These are phyloP conservation scores for Dicranocentrus wangi DNA, from an alignment of 2,888 invertebrate genomes.

Conservation along the genomic window DNA sequence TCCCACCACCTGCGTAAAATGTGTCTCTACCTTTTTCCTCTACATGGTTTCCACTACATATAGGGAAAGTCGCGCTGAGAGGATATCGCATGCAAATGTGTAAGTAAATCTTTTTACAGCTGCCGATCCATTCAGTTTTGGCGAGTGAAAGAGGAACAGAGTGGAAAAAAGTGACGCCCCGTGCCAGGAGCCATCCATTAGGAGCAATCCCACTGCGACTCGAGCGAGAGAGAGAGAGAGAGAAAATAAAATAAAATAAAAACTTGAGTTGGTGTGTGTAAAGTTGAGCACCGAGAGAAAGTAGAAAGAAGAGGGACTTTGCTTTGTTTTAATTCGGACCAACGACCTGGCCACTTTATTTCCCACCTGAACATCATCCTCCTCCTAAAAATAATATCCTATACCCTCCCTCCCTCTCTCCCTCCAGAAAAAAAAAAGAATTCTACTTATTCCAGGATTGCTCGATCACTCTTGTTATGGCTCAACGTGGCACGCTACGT, in stretches of 20 bases:
- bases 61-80: not conserved
- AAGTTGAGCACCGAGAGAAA: conserved; percentile 20
- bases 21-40: not conserved
- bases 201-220: conserved; percentile 45
- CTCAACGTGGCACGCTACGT: no score
- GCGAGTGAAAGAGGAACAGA: conserved; percentile 27
- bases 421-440: not conserved
- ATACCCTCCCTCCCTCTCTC: not conserved
- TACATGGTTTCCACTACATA: no score
- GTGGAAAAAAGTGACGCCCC: conserved; percentile 57
- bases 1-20: not conserved
- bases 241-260: no score
- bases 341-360: conserved; percentile 59
- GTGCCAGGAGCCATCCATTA: conserved; percentile 67
- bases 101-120: conserved; percentile 29
- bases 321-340: conserved; percentile 51
- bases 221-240: no score
- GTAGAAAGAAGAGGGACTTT: conserved; percentile 25
- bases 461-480: not conserved
- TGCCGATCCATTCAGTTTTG: conserved; percentile 26
- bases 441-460: not conserved
- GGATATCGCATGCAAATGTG: conserved; percentile 19
- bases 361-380: conserved; percentile 60
- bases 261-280: conserved; percentile 22
- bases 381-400: not conserved